These are phyloP conservation scores for Borostomias antarcticus DNA, from an alignment of 2,797 vertebrate species.

Conservation along the genomic window DNA sequence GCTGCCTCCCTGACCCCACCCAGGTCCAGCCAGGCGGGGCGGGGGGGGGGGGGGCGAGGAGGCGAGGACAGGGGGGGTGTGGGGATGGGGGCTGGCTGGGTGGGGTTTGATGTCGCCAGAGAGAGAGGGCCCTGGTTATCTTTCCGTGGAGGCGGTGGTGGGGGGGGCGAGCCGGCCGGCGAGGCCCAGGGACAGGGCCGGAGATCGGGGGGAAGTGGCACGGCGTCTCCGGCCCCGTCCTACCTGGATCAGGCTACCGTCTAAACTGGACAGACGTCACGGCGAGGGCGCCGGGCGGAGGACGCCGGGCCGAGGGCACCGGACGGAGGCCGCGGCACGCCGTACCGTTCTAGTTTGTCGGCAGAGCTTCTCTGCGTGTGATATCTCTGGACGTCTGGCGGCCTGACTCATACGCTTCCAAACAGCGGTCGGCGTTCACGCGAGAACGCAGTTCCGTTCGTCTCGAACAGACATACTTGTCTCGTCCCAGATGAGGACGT, in stretches of 20 bases:
- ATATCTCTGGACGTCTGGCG: background rate
- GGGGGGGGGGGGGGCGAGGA: background rate
- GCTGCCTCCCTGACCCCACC: background rate
- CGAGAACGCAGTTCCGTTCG: background rate
- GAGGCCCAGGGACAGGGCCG: background rate
- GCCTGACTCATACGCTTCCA: constrained; percentile 5
- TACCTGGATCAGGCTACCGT: too few relatives aligned
- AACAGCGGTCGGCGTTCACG: background rate
- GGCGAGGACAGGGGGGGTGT: background rate
- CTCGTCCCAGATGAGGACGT: too few relatives aligned
- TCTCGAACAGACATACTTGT: background rate
- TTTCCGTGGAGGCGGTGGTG: background rate
- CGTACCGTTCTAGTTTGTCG: background rate
- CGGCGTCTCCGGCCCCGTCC: too few relatives aligned
- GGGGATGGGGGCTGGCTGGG: background rate
- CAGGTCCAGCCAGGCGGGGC: background rate
- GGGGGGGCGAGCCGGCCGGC: background rate
- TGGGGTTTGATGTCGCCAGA: background rate
- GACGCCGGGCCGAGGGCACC: too few relatives aligned
- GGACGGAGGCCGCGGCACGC: too few relatives aligned
- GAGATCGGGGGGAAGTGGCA: background rate
- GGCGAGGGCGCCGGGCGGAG: too few relatives aligned
- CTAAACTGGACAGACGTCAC: too few relatives aligned
- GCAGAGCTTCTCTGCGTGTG: background rate
- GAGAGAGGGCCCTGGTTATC: too few relatives aligned